Conservation (phyloP, 2,797 vertebrate species). For the Enteromius unitaeniatus region DNA sequence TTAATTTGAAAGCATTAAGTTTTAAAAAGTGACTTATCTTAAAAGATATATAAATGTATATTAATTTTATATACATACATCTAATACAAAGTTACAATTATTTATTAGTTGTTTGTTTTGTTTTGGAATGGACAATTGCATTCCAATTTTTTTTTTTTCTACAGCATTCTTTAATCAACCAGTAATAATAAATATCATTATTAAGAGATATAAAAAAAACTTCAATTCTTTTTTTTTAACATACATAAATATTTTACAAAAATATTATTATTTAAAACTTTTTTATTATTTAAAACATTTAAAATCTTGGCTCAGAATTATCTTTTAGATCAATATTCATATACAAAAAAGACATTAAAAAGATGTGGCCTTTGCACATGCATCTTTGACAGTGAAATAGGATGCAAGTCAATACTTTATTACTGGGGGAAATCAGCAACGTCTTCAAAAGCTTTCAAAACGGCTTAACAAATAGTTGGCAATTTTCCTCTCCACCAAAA, state of each 20-base stretch:
- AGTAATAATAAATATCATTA: background rate
- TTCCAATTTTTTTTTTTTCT: background rate
- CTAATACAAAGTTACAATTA: background rate
- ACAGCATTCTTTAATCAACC: background rate
- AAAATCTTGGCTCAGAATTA: background rate
- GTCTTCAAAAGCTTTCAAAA: conserved; percentile 4
- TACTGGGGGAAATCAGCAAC: background rate
- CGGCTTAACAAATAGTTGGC: conserved; percentile 15
- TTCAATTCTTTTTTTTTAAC: too few relatives aligned
- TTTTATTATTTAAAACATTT: background rate
- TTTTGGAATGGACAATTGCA: background rate
- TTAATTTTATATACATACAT: background rate
- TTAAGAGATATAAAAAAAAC: background rate
- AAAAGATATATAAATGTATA: too few relatives aligned
- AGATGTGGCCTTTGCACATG: background rate
- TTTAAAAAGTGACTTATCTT: too few relatives aligned
- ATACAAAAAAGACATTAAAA: background rate
- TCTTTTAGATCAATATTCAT: background rate
- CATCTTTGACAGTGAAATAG: background rate
- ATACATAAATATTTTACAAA: too few relatives aligned
- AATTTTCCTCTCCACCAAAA: conserved; percentile 7
- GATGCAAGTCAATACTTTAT: background rate
- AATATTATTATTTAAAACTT: background rate
- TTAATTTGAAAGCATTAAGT: too few relatives aligned
- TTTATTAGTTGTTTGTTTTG: background rate